These are phyloP conservation scores for Megaptera novaeangliae DNA, from an alignment of 2,113 vertebrate genomes.

Conservation along the genomic window DNA sequence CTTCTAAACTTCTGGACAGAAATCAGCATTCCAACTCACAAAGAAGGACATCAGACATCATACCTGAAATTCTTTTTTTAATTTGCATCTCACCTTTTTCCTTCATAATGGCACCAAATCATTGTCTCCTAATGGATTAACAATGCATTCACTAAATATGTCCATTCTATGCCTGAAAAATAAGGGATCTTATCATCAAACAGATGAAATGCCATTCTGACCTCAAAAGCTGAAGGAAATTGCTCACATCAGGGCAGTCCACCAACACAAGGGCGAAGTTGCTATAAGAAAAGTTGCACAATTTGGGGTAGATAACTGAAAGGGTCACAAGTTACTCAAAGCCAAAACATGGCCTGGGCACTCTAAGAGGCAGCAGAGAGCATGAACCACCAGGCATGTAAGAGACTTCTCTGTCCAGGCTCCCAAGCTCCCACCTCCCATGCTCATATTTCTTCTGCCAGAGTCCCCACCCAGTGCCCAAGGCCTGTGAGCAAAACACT, in stretches of 20 bases:
- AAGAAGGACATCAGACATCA: neutral
- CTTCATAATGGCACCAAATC: neutral
- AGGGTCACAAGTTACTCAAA: slow-evolving; percentile 4
- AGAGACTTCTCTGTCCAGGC: neutral
- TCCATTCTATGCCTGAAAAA: neutral
- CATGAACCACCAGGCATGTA: neutral
- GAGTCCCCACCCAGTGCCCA: neutral
- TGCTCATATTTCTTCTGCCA: neutral
- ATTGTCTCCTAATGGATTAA: neutral
- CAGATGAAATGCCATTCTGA: neutral
- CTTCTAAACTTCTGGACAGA: neutral
- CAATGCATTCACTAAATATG: neutral
- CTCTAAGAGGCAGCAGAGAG: neutral
- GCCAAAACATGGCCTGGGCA: neutral
- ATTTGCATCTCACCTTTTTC: neutral
- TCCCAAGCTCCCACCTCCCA: neutral
- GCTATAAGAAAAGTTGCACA: neutral
- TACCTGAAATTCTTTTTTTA: neutral
- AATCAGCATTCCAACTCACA: neutral
- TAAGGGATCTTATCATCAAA: neutral
- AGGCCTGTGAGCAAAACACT: neutral
- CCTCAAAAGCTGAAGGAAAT: slow-evolving; percentile 18
- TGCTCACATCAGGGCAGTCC: neutral
- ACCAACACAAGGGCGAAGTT: neutral
- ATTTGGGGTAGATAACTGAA: neutral